Evolutionary conservation across 2,888 invertebrate species (phyloP), one percentile per base, ranked within the genome.

Genomic region (Liodrosophila aerea): DNA sequence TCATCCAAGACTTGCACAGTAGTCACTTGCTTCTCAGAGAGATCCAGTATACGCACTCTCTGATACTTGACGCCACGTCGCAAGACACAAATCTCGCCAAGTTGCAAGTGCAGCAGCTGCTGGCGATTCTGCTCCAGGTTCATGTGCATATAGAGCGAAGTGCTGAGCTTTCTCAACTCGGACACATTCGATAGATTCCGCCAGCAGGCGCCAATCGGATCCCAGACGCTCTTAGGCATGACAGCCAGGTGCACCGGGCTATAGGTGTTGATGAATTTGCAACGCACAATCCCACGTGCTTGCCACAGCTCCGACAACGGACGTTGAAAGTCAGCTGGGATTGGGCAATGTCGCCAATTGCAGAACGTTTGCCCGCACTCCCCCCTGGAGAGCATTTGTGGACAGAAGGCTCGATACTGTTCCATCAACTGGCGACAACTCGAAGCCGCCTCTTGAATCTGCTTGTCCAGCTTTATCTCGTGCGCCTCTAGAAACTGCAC

Each of bases 1-100:
- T 64, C 63, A 13, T 78, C 77, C 76, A 85, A 58, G 1, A 43
- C 16, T 30, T 78, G 64, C 5, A 78, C 77, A 1, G 13, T 43
- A 1, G 72, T 12, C 1, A n/a, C 7, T 0, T 16, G 29, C 7
- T 13, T 12, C 1, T 54, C n/a, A 0, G 49, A 40, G 0, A 59
- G 11, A 8, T 78, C 63, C 3, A 76, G 36, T 4, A 85, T 33
- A 0, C 73, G 73, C 0, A 85, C 78, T 0, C 78, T 59, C 8
- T 69, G 57, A 15, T 51, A 59, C 0, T 18, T 27, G 0, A 3
- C 12, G 1, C 11, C n/a, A 0, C 49, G 44, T 0, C 16, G 16
- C 1, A 78, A 13, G 1, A 78, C 13, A 8, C 83, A 78, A 0
- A 78, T 31, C 8, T 78, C 73, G 22, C 22, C 0, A 12, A 22